phyloP scores from a whole-genome alignment of 1,140 invertebrate genomes.

The Drosophila rufa region DNA sequence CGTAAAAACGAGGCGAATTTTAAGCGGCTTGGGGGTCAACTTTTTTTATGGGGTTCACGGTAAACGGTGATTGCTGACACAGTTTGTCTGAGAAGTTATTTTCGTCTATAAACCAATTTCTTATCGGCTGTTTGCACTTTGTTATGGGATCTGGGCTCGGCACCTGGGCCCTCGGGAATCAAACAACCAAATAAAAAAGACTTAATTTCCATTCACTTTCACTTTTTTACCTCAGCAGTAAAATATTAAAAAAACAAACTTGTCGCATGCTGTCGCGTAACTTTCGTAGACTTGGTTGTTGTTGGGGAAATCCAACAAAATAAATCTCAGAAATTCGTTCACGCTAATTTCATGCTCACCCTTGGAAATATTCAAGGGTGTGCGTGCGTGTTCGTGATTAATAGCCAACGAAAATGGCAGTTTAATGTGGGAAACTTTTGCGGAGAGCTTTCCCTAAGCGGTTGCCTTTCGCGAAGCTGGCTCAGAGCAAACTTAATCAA shows the following conservation, averaged over 20 bases:
- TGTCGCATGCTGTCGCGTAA: conserved; percentile 8
- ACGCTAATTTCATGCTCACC: conserved; percentile 11
- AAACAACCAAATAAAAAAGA: conserved; percentile 2
- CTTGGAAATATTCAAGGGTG: not conserved
- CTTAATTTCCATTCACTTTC: conserved; percentile 13
- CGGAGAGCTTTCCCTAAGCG: not conserved
- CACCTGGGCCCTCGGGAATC: not conserved
- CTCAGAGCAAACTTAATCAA: too few relatives aligned
- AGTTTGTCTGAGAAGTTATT: conserved; percentile 5
- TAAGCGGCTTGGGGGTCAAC: conserved; percentile 32
- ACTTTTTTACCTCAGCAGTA: not conserved
- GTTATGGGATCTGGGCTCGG: not conserved
- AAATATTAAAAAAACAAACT: not conserved
- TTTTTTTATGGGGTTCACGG: conserved; percentile 17
- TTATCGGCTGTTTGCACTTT: conserved; percentile 38
- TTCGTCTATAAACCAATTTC: conserved; percentile 22
- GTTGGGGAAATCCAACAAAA: conserved; percentile 5
- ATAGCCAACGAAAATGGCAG: not conserved
- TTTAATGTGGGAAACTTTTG: conserved; percentile 13
- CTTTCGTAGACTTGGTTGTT: not conserved
- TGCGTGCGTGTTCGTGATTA: conserved; percentile 16
- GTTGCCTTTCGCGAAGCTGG: not conserved
- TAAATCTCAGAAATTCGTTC: conserved; percentile 3
- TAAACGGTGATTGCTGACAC: conserved; percentile 7
- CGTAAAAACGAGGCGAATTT: conserved; percentile 12